A percentile compares a stretch with the other conserved stretches of the same genome.
Evolutionary conservation across 2,888 invertebrate species (phyloP).

Genomic region (Xanthostigma xanthostigma): DNA sequence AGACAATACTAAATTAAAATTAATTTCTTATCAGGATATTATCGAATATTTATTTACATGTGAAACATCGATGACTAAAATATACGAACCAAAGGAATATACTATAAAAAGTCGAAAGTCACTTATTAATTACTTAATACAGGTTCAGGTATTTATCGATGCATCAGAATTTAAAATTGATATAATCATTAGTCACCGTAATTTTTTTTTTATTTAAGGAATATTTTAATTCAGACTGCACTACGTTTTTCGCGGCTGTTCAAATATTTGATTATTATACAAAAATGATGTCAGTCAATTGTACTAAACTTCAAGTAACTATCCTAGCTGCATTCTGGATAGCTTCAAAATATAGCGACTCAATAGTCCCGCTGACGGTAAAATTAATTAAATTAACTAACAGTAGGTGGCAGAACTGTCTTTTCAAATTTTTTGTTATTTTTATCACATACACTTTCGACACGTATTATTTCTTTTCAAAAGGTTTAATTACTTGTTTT

Average conservation of each 20-base stretch:
- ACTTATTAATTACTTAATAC: constrained; percentile 9
- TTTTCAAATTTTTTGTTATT: too few species aligned
- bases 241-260: constrained; percentile 4
- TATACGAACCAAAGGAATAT: not conserved
- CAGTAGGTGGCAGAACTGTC: too few species aligned
- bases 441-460: too few species aligned
- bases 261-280: constrained; percentile 6
- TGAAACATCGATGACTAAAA: constrained; percentile 3
- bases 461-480: too few species aligned
- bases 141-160: constrained; percentile 5
- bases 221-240: constrained; percentile 3
- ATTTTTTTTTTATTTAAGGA: constrained; percentile 4
- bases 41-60: constrained; percentile 3
- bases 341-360: too few species aligned
- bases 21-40: constrained; percentile 7
- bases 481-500: too few species aligned
- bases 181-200: too few species aligned
- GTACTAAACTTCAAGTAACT: constrained; percentile 6
- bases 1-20: not conserved
- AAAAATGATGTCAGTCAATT: not conserved
- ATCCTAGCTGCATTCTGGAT: too few species aligned
- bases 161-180: not conserved
- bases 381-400: too few species aligned
- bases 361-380: too few species aligned
- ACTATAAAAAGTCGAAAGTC: constrained; percentile 1